Conservation (phyloP, 2,113 vertebrate genomes). For the Melanostigma gelatinosum region DNA sequence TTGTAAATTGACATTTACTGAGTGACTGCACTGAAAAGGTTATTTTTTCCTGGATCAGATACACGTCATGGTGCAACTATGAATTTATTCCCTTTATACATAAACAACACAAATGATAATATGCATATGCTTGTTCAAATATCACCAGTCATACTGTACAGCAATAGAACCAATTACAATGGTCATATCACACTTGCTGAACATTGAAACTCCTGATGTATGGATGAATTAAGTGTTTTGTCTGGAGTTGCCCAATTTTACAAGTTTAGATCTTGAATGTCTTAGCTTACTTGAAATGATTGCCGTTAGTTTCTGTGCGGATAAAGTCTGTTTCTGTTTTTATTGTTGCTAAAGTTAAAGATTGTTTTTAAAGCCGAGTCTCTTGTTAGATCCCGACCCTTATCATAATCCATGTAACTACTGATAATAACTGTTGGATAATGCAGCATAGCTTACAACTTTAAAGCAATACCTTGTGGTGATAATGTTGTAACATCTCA, state of each 20-base stretch:
- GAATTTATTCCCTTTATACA: conserved; percentile 42
- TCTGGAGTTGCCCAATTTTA: conserved; percentile 9
- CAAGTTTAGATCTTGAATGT: conserved; percentile 16
- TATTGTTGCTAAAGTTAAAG: conserved; percentile 12
- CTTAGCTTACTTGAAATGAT: not conserved
- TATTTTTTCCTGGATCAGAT: not conserved
- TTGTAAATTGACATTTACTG: conserved; percentile 10
- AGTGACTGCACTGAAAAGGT: conserved; percentile 32
- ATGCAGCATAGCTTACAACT: not conserved
- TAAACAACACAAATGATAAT: conserved; percentile 21
- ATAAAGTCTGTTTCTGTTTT: conserved; percentile 1
- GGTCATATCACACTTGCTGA: conserved; percentile 21
- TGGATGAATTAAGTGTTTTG: conserved; percentile 18
- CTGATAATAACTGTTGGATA: conserved; percentile 37
- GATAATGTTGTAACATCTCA: conserved; percentile 11
- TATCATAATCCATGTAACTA: conserved; percentile 20
- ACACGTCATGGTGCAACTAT: conserved; percentile 13
- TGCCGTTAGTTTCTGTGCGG: conserved; percentile 13
- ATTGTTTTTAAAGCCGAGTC: conserved; percentile 6
- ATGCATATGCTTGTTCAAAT: conserved; percentile 9
- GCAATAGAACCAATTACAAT: conserved; percentile 26
- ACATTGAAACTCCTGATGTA: not conserved
- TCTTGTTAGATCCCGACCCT: not conserved
- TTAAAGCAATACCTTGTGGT: conserved; percentile 8
- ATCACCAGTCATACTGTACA: conserved; percentile 42